Evolutionary conservation across 2,888 invertebrate species (phyloP).

Genomic region (Erpobdella octoculata): DNA sequence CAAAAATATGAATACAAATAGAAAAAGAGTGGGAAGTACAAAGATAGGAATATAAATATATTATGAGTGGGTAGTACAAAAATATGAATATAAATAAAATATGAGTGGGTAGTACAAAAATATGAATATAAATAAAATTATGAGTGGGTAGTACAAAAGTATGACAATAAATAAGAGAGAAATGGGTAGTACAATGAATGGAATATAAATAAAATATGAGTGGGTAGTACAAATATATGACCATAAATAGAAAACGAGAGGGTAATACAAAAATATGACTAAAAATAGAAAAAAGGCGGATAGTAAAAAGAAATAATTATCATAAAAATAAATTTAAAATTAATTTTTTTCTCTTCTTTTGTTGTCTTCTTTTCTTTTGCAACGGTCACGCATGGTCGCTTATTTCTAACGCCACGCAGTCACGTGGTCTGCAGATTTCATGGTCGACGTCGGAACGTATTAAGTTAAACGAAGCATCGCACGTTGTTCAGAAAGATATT

Average conservation of each 20-base stretch:
- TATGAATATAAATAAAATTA: background rate
- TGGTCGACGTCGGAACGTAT: slow-evolving; percentile 9
- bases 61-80: background rate
- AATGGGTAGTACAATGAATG: background rate
- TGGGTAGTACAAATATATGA: background rate
- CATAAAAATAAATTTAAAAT: too few species aligned
- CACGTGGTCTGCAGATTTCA: too few species aligned
- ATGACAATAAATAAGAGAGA: background rate
- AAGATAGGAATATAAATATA: background rate
- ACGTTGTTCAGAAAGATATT: background rate
- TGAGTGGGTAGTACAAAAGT: background rate
- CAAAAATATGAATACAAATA: background rate
- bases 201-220: background rate
- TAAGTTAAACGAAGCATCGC: background rate
- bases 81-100: background rate
- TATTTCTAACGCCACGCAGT: slow-evolving; percentile 12
- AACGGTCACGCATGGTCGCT: background rate
- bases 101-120: too few species aligned
- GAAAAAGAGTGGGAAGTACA: background rate
- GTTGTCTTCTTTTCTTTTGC: background rate
- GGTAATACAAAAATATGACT: background rate
- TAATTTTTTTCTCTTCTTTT: too few species aligned
- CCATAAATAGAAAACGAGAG: background rate
- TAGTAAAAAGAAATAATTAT: too few species aligned
- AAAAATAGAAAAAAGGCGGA: too few species aligned